These are phyloP conservation scores for Eurosta solidaginis DNA, from an alignment of 1,140 invertebrate species.

Conservation along the genomic window DNA sequence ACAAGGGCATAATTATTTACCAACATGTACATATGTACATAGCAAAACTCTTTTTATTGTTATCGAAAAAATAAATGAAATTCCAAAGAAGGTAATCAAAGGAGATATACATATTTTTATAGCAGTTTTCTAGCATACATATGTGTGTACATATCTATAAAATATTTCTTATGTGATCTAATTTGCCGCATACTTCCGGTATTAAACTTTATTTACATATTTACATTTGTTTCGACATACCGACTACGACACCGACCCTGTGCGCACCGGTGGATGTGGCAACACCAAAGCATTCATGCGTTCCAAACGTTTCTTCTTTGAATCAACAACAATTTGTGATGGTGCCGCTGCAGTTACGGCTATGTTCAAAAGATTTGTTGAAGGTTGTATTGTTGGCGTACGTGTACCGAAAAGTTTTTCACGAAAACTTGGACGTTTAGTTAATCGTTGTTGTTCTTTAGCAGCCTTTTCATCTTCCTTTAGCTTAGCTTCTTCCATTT, in stretches of 20 bases:
- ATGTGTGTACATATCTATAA: too few species aligned
- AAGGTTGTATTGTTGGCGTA: slow-evolving; percentile 32
- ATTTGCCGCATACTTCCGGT: too few species aligned
- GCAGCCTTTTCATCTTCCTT: not conserved
- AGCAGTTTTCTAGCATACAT: too few species aligned
- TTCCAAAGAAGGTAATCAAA: too few species aligned
- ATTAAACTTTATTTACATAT: not conserved
- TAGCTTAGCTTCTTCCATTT: not conserved
- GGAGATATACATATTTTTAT: too few species aligned
- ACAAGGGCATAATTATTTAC: too few species aligned
- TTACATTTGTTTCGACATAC: not conserved
- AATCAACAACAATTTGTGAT: slow-evolving; percentile 8
- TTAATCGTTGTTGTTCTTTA: not conserved
- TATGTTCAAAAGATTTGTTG: not conserved
- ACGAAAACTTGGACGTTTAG: slow-evolving; percentile 43
- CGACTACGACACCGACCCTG: slow-evolving; percentile 41
- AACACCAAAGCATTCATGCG: slow-evolving; percentile 40
- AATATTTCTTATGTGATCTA: too few species aligned
- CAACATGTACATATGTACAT: too few species aligned
- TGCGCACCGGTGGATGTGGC: slow-evolving; percentile 42
- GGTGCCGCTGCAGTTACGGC: not conserved
- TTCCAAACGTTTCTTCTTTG: slow-evolving; percentile 39
- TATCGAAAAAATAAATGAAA: too few species aligned
- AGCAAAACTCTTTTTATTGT: too few species aligned
- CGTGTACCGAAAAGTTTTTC: slow-evolving; percentile 45